Evolutionary conservation across 2,113 vertebrate genomes (phyloP).

Genomic region (Amblyopsis rosae): DNA sequence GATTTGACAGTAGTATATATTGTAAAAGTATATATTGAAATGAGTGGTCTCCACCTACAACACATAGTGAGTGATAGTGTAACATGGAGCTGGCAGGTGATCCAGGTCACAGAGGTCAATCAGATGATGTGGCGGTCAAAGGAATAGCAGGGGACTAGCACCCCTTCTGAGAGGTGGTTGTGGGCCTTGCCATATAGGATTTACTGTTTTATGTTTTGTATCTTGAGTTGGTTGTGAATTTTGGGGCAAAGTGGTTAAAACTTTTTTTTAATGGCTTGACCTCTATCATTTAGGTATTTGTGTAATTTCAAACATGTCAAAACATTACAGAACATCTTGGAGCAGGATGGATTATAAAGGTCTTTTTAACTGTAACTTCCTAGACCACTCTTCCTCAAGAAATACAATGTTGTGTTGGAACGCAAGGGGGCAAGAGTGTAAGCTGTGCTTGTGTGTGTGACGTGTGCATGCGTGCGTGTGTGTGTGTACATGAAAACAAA

Average conservation of each 20-base stretch:
- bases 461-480: not conserved
- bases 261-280: conserved; percentile 8
- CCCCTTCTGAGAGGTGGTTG: too few relatives aligned
- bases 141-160: too few relatives aligned
- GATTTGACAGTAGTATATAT: too few relatives aligned
- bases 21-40: too few relatives aligned
- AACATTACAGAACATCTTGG: conserved; percentile 22
- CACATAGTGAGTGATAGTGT: too few relatives aligned
- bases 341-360: conserved; percentile 17
- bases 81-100: too few relatives aligned
- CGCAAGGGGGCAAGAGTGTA: conserved; percentile 21
- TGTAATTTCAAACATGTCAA: conserved; percentile 18
- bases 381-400: conserved; percentile 11
- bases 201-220: too few relatives aligned
- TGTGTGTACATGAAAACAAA: not conserved
- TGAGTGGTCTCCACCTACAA: too few relatives aligned
- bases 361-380: conserved; percentile 20
- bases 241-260: not conserved
- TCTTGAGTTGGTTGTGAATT: too few relatives aligned
- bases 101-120: too few relatives aligned
- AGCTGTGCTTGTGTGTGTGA: conserved; percentile 2
- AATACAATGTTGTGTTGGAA: conserved; percentile 55
- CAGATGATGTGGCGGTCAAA: too few relatives aligned
- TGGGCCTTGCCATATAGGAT: too few relatives aligned
- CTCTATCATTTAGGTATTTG: not conserved